Base-by-base conservation (phyloP, 2,113 vertebrate species). In the Eulacestoma nigropectus region DNA sequence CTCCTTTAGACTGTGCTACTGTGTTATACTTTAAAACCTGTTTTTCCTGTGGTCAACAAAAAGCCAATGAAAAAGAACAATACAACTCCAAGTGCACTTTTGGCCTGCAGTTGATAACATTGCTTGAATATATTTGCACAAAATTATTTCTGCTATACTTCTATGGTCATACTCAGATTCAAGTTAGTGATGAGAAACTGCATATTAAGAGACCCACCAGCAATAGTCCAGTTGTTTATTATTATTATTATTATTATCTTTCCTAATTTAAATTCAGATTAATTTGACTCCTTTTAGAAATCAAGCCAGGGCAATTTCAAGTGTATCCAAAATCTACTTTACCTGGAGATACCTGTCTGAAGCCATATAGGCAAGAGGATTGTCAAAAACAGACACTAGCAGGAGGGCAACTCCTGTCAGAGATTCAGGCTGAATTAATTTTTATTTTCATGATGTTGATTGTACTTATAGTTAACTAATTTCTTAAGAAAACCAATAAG, bases 21-120 rank as follows among this genome's bases (percentile, higher is more conserved):
- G 29, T 82, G 90, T 63, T 74, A 55, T 77, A 56, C 91, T 95
- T 92, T 77, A 84, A 95, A 97, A 96, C 96, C 96, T 95, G 96
- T 96, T 97, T 97, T 97, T 96, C 95, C 93, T 97, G 95, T 84
- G 94, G 96, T 90, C 96, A 91, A 74, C 50, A 74, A 94, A 89
- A 96, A 91, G 96, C 90, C 95, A 94, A 62, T 89, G 82, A 92
- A 92, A 94, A 93, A 97, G 93, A 97, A 96, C 90, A 95, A 92
- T 90, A 64, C 49, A 73, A 73, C 64, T 93, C 79, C 88, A 81
- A 74, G 89, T 84, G 88, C 93, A 90, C 89, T 96, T 95, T 76
- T 78, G 52, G 56, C 74, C 68, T 88, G 70, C 68, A 68, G 55
- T 11, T 91, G 78, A 93, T 89, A 96, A 72, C 90, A 49, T 35